Evolutionary conservation across 2,888 invertebrate genomes (phyloP).

Genomic region (Himalopsyche japonica): DNA sequence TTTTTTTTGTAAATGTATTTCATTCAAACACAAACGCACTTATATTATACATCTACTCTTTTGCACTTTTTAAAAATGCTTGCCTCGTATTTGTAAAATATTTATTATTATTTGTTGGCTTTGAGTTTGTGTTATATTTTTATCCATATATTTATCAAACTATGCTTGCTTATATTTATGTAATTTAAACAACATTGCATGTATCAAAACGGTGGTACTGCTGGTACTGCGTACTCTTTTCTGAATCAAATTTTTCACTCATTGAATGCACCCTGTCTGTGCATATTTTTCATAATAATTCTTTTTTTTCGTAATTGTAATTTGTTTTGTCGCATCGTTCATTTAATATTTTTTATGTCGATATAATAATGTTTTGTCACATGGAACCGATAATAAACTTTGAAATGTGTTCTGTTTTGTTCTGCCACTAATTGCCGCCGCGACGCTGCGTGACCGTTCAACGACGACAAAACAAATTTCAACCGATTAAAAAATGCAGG

Average conservation of each 20-base stretch:
- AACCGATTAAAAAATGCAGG: constrained; percentile 45
- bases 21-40: neutral
- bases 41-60: neutral
- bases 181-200: constrained; percentile 10
- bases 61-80: constrained; percentile 2
- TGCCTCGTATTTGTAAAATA: neutral
- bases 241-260: neutral
- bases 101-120: neutral
- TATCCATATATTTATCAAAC: neutral
- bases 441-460: neutral
- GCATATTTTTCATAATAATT: neutral
- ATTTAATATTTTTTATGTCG: neutral
- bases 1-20: neutral
- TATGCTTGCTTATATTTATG: constrained; percentile 10
- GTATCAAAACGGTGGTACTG: neutral
- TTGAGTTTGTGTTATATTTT: constrained; percentile 6
- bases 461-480: constrained; percentile 26
- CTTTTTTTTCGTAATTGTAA: neutral
- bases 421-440: neutral
- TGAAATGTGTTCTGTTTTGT: neutral
- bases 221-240: neutral
- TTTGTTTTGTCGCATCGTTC: constrained; percentile 2
- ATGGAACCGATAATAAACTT: neutral
- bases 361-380: neutral
- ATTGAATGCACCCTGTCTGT: neutral